Conservation (phyloP, 2,113 vertebrate species). For the Bubo bubo region DNA sequence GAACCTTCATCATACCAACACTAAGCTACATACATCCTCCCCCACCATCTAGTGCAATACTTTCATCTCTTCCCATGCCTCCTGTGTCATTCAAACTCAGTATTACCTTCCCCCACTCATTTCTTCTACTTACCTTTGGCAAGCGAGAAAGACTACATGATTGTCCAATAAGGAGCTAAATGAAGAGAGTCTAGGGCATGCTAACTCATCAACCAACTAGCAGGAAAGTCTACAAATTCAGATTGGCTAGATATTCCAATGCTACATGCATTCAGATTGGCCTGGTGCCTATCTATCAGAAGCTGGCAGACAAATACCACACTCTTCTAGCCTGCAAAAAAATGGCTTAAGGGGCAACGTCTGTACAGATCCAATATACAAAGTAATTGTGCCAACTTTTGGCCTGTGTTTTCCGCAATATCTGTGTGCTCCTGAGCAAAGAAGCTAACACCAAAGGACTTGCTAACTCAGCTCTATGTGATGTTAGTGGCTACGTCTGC, state of each 20-base stretch:
- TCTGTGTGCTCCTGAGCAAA: not conserved
- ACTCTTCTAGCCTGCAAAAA: not conserved
- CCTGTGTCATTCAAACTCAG: not conserved
- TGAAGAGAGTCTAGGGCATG: not conserved
- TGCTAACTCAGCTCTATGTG: not conserved
- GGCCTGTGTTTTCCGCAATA: not conserved
- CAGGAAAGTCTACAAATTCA: conserved; percentile 15
- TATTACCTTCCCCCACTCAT: not conserved
- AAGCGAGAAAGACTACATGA: not conserved
- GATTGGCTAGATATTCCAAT: not conserved
- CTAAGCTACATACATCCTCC: not conserved
- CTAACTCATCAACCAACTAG: conserved; percentile 12
- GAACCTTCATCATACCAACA: not conserved
- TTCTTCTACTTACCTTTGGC: not conserved
- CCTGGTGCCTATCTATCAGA: not conserved
- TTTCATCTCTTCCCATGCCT: conserved; percentile 12
- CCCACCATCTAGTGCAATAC: not conserved
- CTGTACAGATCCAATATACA: not conserved
- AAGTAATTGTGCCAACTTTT: not conserved
- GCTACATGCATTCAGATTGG: not conserved
- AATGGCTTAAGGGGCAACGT: not conserved
- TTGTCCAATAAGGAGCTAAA: not conserved
- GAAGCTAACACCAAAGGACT: not conserved
- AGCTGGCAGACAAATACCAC: not conserved
- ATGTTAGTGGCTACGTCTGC: not conserved